phyloP scores from a whole-genome alignment of 2,888 invertebrate genomes.

The Parnassius smintheus region DNA sequence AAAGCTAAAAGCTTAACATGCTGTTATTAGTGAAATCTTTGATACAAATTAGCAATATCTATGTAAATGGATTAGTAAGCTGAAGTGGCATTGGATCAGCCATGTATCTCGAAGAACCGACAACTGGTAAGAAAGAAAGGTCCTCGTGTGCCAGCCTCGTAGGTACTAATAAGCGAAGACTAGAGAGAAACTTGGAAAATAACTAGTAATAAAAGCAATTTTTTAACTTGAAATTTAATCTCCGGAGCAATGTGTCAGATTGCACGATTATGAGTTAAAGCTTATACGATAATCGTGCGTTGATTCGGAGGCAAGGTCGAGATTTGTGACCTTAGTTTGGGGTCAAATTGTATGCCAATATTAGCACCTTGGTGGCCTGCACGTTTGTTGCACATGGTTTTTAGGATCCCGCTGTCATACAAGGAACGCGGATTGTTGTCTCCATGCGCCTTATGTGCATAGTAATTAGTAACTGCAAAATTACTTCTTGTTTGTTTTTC shows the following conservation, averaged over 20 bases:
- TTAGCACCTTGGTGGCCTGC: neutral
- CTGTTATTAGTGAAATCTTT: too few relatives aligned
- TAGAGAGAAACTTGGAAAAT: neutral
- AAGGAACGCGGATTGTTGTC: neutral
- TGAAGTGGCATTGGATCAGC: too few relatives aligned
- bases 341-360: constrained; percentile 15
- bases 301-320: constrained; percentile 38
- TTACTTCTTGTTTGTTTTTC: too few relatives aligned
- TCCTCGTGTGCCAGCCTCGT: too few relatives aligned
- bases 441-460: too few relatives aligned
- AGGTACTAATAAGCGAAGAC: too few relatives aligned
- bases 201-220: constrained; percentile 2
- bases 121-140: too few relatives aligned
- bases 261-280: constrained; percentile 18
- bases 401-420: neutral
- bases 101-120: too few relatives aligned
- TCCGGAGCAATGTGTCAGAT: constrained; percentile 42
- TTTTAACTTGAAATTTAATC: constrained; percentile 5
- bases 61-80: too few relatives aligned
- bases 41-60: too few relatives aligned
- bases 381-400: neutral
- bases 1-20: too few relatives aligned
- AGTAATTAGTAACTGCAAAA: too few relatives aligned
- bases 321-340: constrained; percentile 33
- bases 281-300: constrained; percentile 36